A percentile compares a stretch with the other conserved stretches of the same genome.
Conservation (phyloP, 1,140 invertebrate genomes). For the Lasaia peninsularis region DNA sequence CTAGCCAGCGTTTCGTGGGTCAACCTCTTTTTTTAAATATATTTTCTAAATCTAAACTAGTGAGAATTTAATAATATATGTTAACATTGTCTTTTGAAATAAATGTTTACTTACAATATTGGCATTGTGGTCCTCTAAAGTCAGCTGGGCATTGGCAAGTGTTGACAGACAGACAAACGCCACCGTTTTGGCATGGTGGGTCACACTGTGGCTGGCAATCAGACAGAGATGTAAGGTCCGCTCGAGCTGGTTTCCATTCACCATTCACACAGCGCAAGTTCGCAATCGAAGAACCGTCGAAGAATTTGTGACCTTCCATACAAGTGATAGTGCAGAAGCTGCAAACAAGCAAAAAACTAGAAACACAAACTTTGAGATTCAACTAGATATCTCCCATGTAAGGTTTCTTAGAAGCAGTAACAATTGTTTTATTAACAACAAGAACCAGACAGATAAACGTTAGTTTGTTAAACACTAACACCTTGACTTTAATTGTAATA, state of each 20-base stretch:
- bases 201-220: conserved; percentile 84
- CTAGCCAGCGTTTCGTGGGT: too few species aligned
- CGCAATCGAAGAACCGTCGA: conserved; percentile 80
- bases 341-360: not conserved
- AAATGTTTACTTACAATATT: conserved; percentile 72
- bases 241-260: conserved; percentile 79
- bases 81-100: too few species aligned
- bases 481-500: too few species aligned
- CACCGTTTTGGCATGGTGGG: conserved; percentile 87
- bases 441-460: too few species aligned
- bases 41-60: too few species aligned
- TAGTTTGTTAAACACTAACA: too few species aligned
- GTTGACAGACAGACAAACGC: conserved; percentile 85
- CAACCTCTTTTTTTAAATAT: too few species aligned
- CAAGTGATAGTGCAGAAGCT: conserved; percentile 83
- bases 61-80: too few species aligned
- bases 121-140: conserved; percentile 85
- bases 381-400: too few species aligned
- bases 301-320: conserved; percentile 80
- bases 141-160: conserved; percentile 86
- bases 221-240: conserved; percentile 79
- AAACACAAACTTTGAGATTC: too few species aligned
- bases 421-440: too few species aligned
- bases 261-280: conserved; percentile 82
- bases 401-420: too few species aligned